Base-by-base conservation (phyloP, 2,113 vertebrate genomes). In the Pterocles orientalis region DNA sequence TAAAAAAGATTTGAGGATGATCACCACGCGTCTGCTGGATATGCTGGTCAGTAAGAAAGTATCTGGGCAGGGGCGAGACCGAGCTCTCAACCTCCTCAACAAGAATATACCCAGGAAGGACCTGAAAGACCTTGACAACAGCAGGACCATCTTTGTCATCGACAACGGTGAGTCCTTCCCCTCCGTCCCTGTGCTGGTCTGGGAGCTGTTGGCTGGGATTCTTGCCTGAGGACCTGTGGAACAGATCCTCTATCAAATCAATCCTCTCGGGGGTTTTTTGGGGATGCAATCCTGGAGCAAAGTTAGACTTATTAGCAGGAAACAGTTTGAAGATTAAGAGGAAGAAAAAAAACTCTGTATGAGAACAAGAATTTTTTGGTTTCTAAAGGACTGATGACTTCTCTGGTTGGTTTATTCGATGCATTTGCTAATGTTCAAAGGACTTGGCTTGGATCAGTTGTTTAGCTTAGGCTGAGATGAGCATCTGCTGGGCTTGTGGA, bases 61-160 rank as follows among this genome's bases (percentile, higher is more conserved):
- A 7, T 99, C 99, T 43, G 99, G 99, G 53, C 98, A 99, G 60
- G 99, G 99, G 45, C 97, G 99, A 95, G 99, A 99, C 91, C 98
- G 98, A 96, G 99, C 99, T 4, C 98, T 99, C 69, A 99, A 99
- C 95, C 98, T 99, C 24, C 98, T 99, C 89, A 98, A 97, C 93
- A 99, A 98, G 95, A 99, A 99, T 21, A 98, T 99, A 48, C 99
- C 99, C 2, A 98, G 99, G 86, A 98, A 97, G 76, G 95, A 98
- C 94, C 98, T 98, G 41, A 98, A 97, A 79, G 96, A 97, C n/a
- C 96, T 76, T 0, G 98, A 99, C 95, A 98, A 99, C 96, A 99
- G 98, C 48, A 98, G 95, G 48, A 95, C 97, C 72, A 97, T 98
- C 86, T 99, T 99, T 85, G 99, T 99, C 20, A 97, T 99, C 1